Evolutionary conservation across 2,113 vertebrate species (phyloP).

Genomic region (Cebus imitator): DNA sequence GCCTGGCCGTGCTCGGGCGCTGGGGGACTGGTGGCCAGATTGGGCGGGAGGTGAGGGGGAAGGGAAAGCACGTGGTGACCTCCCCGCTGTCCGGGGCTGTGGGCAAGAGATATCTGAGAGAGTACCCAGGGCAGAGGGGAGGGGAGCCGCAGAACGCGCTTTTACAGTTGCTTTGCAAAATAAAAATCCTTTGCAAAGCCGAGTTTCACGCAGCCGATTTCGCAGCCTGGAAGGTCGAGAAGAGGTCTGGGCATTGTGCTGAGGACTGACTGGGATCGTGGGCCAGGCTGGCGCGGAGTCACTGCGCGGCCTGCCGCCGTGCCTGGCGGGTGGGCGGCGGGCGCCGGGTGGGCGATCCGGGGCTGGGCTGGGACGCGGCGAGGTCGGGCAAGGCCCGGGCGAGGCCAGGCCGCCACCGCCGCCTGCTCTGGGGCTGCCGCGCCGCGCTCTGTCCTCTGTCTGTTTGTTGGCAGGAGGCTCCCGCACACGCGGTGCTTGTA

Average conservation of each 20-base stretch:
- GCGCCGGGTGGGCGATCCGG: slow-evolving; percentile 54
- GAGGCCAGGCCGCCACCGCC: slow-evolving; percentile 62
- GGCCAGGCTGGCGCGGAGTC: slow-evolving; percentile 16
- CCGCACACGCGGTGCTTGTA: slow-evolving; percentile 94
- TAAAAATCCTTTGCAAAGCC: slow-evolving; percentile 56
- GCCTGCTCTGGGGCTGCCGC: slow-evolving; percentile 71
- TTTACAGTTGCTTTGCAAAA: slow-evolving; percentile 46
- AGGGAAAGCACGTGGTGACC: slow-evolving; percentile 70
- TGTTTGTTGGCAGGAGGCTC: slow-evolving; percentile 89
- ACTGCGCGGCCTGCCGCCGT: slow-evolving; percentile 60
- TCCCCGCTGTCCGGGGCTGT: not conserved
- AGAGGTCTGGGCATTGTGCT: slow-evolving; percentile 38
- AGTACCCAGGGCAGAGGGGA: not conserved
- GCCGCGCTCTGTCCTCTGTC: slow-evolving; percentile 82
- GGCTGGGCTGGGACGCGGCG: slow-evolving; percentile 51
- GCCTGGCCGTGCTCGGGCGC: not conserved
- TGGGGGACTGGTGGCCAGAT: not conserved
- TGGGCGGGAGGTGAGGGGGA: not conserved
- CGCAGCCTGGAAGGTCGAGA: not conserved
- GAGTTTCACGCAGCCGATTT: slow-evolving; percentile 43
- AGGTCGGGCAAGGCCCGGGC: slow-evolving; percentile 61
- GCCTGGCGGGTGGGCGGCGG: slow-evolving; percentile 61
- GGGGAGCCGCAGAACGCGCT: not conserved
- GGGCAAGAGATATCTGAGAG: not conserved
- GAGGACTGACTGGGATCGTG: not conserved